Conservation (phyloP, 2,797 vertebrate species). For the Takifugu rubripes region DNA sequence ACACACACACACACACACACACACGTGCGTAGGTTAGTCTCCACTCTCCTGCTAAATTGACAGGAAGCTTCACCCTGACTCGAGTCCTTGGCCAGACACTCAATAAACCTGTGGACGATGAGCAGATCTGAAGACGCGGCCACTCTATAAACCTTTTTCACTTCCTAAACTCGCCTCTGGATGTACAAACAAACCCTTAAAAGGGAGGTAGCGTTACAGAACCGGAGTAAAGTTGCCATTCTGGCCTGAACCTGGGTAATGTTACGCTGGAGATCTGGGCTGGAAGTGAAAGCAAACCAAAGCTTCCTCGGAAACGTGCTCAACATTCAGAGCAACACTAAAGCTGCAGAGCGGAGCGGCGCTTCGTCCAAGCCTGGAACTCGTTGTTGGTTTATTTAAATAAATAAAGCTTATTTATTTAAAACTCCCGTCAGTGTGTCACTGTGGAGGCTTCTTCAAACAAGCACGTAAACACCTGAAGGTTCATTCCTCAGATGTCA, state of each 20-base stretch:
- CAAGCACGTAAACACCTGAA: too few relatives aligned
- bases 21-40: too few relatives aligned
- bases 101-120: conserved; percentile 32
- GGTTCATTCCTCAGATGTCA: too few relatives aligned
- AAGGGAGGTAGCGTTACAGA: conserved; percentile 20
- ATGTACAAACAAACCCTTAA: conserved; percentile 52
- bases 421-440: too few relatives aligned
- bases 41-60: too few relatives aligned
- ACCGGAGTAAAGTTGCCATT: conserved; percentile 21
- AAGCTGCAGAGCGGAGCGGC: conserved; percentile 7
- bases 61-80: too few relatives aligned
- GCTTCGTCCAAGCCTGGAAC: conserved; percentile 1
- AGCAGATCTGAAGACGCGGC: conserved; percentile 34
- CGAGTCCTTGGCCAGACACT: conserved; percentile 1
- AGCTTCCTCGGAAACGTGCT: conserved; percentile 25
- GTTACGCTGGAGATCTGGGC: background rate
- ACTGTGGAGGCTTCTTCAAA: too few relatives aligned
- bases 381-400: too few relatives aligned
- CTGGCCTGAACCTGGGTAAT: conserved; percentile 16
- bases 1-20: too few relatives aligned
- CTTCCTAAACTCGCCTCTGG: conserved; percentile 33
- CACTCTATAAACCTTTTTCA: conserved; percentile 42
- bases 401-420: too few relatives aligned
- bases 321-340: conserved; percentile 41
- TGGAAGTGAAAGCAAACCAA: conserved; percentile 43